Evolutionary conservation across 2,113 vertebrate genomes (phyloP).

Genomic region (Melierax canorus): DNA sequence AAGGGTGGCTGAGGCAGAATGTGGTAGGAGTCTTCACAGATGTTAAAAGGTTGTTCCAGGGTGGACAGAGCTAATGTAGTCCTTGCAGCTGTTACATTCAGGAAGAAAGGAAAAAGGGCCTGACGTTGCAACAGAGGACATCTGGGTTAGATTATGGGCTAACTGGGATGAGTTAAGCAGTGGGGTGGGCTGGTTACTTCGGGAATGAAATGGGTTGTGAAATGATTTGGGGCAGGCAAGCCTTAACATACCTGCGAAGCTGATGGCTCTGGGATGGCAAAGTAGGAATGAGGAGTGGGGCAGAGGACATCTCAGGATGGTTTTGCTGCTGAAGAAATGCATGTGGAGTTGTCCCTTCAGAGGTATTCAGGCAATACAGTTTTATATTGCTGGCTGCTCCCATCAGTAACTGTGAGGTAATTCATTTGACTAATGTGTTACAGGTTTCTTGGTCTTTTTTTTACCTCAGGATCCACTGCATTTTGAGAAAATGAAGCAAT

Average conservation of each 20-base stretch:
- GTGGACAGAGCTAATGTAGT: background rate
- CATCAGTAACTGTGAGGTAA: background rate
- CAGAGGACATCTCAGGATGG: background rate
- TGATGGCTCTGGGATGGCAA: background rate
- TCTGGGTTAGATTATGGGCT: background rate
- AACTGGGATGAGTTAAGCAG: background rate
- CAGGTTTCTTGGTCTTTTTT: background rate
- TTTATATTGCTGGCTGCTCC: background rate
- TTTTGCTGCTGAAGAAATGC: background rate
- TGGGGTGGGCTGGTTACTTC: background rate
- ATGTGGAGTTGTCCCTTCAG: background rate
- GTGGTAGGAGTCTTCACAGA: background rate
- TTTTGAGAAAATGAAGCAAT: background rate
- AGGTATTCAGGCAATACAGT: background rate
- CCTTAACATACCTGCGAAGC: background rate
- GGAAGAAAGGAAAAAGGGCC: background rate
- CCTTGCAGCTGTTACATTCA: background rate
- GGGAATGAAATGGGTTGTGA: background rate
- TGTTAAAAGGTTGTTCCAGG: background rate
- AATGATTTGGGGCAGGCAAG: background rate
- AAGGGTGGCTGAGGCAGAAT: background rate
- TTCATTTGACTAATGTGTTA: background rate
- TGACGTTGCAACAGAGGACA: background rate
- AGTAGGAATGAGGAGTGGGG: background rate
- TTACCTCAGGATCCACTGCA: rapidly evolving